Percentiles rank a stretch among this genome's conserved stretches.
Evolutionary conservation across 2,888 invertebrate species (phyloP).

Genomic region (Apotomis capreana): DNA sequence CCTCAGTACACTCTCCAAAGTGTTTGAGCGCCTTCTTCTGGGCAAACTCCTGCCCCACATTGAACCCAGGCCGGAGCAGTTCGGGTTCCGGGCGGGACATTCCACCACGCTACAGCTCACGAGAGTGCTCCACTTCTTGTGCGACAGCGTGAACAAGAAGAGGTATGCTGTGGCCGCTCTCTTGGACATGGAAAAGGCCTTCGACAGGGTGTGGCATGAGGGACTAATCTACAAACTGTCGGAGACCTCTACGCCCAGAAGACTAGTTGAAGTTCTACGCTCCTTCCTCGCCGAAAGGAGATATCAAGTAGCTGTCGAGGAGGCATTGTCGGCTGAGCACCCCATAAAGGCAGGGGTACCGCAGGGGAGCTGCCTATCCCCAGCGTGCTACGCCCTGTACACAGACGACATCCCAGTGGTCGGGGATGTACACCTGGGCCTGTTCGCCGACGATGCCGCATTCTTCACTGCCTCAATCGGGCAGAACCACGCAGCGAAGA

Average conservation of each 20-base stretch:
- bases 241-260: neutral
- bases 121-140: constrained; percentile 1
- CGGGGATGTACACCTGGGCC: neutral
- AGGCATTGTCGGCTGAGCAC: neutral
- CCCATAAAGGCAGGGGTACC: neutral
- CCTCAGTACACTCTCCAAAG: too few relatives aligned
- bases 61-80: constrained; percentile 10
- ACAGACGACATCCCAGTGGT: too few relatives aligned
- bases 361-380: neutral
- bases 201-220: constrained; percentile 15
- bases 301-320: neutral
- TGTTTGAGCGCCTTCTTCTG: too few relatives aligned
- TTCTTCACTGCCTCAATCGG: neutral
- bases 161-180: neutral
- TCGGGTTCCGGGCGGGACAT: constrained; percentile 22
- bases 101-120: constrained; percentile 32
- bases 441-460: neutral
- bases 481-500: neutral
- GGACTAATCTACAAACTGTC: constrained; percentile 24
- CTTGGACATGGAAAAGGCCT: neutral
- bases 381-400: too few relatives aligned
- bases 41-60: constrained; percentile 17
- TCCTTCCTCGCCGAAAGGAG: neutral
- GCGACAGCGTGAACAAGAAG: neutral
- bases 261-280: neutral